phyloP scores from a whole-genome alignment of 2,113 vertebrate genomes.

The Ibidorhyncha struthersii region DNA sequence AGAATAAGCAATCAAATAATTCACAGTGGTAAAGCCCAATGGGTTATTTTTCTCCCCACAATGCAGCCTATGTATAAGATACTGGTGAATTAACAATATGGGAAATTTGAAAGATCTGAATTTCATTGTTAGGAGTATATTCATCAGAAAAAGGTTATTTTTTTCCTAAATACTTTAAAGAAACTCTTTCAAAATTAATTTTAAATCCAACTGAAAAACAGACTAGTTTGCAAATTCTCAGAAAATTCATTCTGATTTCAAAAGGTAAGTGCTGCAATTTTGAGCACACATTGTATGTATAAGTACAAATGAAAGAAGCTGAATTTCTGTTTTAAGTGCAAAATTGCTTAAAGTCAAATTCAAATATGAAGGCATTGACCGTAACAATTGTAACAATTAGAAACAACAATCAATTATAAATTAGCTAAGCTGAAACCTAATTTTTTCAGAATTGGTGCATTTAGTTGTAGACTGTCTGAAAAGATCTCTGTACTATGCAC shows the following conservation, averaged over 20 bases:
- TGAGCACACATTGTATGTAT: not conserved
- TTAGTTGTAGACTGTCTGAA: not conserved
- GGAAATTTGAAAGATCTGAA: not conserved
- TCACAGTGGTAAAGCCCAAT: not conserved
- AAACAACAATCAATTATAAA: not conserved
- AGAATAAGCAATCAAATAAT: not conserved
- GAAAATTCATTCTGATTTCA: not conserved
- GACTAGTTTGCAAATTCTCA: not conserved
- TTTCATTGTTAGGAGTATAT: not conserved
- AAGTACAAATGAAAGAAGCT: not conserved
- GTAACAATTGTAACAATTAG: not conserved
- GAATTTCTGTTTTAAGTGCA: not conserved
- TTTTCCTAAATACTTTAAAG: not conserved
- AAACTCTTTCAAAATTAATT: not conserved
- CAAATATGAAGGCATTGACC: not conserved
- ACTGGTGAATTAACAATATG: not conserved
- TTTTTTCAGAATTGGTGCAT: not conserved
- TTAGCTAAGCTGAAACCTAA: not conserved
- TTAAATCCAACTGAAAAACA: not conserved
- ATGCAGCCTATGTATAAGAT: not conserved
- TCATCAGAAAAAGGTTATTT: not conserved
- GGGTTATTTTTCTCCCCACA: not conserved
- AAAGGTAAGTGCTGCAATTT: not conserved
- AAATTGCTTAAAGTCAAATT: not conserved
- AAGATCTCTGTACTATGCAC: not conserved